A percentile compares a stretch with the other conserved stretches of the same genome.
phyloP scores from a whole-genome alignment of 1,140 invertebrate genomes.

The Periplaneta americana region DNA sequence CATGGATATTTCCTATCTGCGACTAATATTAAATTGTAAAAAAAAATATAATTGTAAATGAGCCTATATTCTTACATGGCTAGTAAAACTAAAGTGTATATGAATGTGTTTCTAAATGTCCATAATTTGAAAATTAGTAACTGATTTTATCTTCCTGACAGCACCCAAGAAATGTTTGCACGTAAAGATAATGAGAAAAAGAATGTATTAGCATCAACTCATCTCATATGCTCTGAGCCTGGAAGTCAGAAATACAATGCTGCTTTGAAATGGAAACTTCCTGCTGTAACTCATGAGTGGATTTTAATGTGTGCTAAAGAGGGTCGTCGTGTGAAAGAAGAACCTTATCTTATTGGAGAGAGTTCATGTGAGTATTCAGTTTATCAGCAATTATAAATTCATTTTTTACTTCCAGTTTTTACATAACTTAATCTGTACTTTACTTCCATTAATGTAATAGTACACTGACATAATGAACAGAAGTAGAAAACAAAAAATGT shows the following conservation, averaged over 20 bases:
- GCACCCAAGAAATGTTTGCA: conserved; percentile 56
- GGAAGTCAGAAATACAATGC: conserved; percentile 77
- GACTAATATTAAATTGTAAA: no score
- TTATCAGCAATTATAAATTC: no score
- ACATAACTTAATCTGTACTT: no score
- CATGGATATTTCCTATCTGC: no score
- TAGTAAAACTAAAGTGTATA: no score
- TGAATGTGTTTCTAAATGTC: conserved; percentile 8
- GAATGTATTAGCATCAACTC: conserved; percentile 35
- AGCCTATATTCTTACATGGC: no score
- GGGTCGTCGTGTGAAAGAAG: conserved; percentile 48
- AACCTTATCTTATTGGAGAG: conserved; percentile 51
- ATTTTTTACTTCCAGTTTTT: no score
- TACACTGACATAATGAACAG: no score
- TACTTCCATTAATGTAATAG: no score
- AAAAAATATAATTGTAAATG: no score
- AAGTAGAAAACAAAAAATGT: no score
- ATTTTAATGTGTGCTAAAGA: conserved; percentile 58
- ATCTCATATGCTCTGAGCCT: conserved; percentile 66
- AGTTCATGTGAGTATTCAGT: conserved; percentile 29
- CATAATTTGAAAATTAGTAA: no score
- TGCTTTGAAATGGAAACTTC: conserved; percentile 77
- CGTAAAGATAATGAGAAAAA: conserved; percentile 43
- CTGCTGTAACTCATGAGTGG: conserved; percentile 70
- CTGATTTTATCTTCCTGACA: conserved; percentile 21